Conservation (phyloP, 2,797 vertebrate genomes). For the Poliocrania exsul region DNA sequence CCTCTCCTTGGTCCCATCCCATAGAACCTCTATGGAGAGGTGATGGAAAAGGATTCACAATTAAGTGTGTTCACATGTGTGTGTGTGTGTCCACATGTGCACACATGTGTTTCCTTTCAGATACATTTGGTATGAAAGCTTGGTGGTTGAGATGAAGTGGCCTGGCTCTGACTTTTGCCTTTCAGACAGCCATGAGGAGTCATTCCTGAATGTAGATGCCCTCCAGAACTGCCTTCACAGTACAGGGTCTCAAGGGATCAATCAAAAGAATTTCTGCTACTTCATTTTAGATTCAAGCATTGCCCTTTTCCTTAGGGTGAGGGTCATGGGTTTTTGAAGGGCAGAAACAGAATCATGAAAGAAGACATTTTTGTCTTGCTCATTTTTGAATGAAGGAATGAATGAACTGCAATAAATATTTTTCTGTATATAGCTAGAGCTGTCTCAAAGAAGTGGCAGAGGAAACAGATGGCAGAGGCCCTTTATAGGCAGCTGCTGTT, state of each 20-base stretch:
- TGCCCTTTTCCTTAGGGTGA: conserved; percentile 41
- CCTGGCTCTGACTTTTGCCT: background rate
- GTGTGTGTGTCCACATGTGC: fast-evolving
- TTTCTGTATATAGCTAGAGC: conserved; percentile 43
- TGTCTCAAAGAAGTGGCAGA: conserved; percentile 50
- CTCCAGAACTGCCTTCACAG: conserved; percentile 7
- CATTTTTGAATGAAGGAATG: conserved; percentile 54
- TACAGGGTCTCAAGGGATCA: background rate
- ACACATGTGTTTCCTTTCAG: background rate
- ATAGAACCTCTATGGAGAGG: background rate
- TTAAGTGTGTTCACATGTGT: no score
- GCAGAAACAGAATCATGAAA: conserved; percentile 25
- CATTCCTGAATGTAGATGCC: background rate
- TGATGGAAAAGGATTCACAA: background rate
- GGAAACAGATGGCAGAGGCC: conserved; percentile 64
- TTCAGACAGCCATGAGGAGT: background rate
- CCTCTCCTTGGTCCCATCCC: background rate
- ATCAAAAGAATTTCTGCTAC: conserved; percentile 19
- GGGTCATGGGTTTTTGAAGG: conserved; percentile 41
- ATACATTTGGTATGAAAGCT: fast-evolving
- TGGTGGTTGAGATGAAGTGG: background rate
- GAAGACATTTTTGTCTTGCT: conserved; percentile 29
- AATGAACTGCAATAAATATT: conserved; percentile 66
- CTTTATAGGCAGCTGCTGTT: conserved; percentile 65
- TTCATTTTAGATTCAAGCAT: conserved; percentile 25